phyloP scores from a whole-genome alignment of 2,888 invertebrate genomes.

The Pristionchus exspectatus region DNA sequence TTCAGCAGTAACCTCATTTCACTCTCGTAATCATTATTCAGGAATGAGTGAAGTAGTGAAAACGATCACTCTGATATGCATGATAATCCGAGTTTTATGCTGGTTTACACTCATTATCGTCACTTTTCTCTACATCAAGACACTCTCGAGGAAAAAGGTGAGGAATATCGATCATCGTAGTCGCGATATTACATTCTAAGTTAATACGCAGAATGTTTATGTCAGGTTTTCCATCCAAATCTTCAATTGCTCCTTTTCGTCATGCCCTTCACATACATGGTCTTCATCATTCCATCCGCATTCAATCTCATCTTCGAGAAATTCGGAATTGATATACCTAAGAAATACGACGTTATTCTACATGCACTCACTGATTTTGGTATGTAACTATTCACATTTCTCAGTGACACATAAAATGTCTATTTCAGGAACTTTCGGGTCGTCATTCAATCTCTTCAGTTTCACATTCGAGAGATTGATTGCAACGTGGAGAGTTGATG shows the following conservation, averaged over 20 bases:
- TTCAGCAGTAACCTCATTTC: neutral
- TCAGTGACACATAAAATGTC: neutral
- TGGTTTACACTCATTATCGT: neutral
- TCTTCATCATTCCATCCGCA: slow-evolving; percentile 11
- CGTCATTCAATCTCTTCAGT: slow-evolving; percentile 37
- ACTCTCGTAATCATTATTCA: neutral
- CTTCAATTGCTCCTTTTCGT: neutral
- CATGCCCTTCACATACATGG: slow-evolving; percentile 24
- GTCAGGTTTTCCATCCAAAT: slow-evolving; percentile 39
- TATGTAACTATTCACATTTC: neutral
- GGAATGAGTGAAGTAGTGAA: neutral
- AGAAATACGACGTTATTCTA: neutral
- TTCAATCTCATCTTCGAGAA: neutral
- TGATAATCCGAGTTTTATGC: slow-evolving; percentile 2
- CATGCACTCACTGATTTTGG: slow-evolving; percentile 28
- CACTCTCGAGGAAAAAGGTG: neutral
- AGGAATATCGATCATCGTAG: neutral
- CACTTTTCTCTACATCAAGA: neutral
- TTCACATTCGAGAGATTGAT: slow-evolving; percentile 41
- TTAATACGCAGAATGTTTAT: neutral
- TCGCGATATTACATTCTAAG: neutral
- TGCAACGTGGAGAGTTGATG: slow-evolving; percentile 36
- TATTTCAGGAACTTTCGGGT: slow-evolving; percentile 7
- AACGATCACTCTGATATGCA: slow-evolving; percentile 13
- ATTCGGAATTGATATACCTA: neutral